Base-by-base conservation (phyloP, 2,888 invertebrate species). In the Elysia crispata region DNA sequence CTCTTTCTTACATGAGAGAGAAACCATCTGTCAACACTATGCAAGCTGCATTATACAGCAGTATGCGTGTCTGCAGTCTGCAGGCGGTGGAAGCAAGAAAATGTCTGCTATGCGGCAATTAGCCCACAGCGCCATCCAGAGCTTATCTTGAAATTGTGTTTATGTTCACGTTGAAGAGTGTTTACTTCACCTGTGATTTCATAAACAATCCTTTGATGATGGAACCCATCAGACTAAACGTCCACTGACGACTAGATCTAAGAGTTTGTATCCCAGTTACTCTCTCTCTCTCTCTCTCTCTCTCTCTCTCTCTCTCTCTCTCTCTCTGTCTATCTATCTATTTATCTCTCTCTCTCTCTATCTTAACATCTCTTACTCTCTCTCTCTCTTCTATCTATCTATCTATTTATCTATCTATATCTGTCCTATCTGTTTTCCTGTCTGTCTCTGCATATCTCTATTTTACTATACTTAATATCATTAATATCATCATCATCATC, bases 381-480 rank as follows among this genome's bases (percentile, higher is more conserved):
- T 54, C 31, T 49, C 20, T 15, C 25, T 28, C 54, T 23, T 25
- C 73, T 30, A 49, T 23, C 73, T 30, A 49, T 25, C 73, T 25
- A 23, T 6, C 57, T 30, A 54, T 54, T 11, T 23, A 54, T 54
- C 31, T 33, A 49, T 28, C 57, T 54, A 28, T 54, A 28, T 50
- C 49, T n/a, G 20, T 15, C 15, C 13, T 23, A 13, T 54, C 25
- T 23, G 1, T 25, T 11, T 54, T 1, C 50, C 50, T 73, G 25
- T 25, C 49, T 73, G 3, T 62, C 60, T 75, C 31, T 75, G 33
- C 62, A 60, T 62, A 66, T 49, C 49, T 50, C 76, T 25, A 49
- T 67, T 67, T 41, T 41, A 11, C 41, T 41, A 11, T 41, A 41
- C n/a, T 54, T 54, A 54, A 15, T 54, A 54, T 54, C 20, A 54